A percentile compares a stretch with the other conserved stretches of the same genome.
These are phyloP conservation scores for Pteromalus puparum DNA, from an alignment of 1,140 invertebrate genomes.

Conservation along the genomic window DNA sequence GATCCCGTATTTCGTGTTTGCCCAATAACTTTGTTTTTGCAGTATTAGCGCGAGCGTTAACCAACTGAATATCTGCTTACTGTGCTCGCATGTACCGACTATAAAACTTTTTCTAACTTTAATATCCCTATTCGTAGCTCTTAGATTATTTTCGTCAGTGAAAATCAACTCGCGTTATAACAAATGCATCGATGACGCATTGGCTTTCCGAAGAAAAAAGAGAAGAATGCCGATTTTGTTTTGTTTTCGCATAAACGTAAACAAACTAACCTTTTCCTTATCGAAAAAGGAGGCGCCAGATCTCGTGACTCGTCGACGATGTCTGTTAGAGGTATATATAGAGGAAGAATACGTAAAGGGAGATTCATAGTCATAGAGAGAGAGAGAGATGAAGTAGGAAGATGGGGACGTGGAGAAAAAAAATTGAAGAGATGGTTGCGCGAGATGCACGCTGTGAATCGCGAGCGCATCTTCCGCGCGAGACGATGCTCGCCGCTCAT, in stretches of 20 bases:
- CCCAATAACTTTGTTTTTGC: conserved; percentile 40
- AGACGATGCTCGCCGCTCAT: conserved; percentile 43
- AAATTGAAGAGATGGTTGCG: conserved; percentile 15
- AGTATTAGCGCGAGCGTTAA: conserved; percentile 39
- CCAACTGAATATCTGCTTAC: conserved; percentile 45
- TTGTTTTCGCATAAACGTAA: background rate
- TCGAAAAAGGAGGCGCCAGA: background rate
- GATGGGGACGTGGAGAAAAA: conserved; percentile 23
- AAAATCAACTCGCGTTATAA: too few relatives aligned
- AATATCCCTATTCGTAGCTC: too few relatives aligned
- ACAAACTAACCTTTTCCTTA: background rate
- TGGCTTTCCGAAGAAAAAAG: background rate
- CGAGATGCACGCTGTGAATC: conserved; percentile 39
- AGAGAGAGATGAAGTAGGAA: conserved; percentile 6
- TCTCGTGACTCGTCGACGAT: background rate
- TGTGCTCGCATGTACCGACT: background rate
- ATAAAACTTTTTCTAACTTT: background rate
- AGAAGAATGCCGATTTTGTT: background rate
- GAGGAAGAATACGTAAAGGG: background rate
- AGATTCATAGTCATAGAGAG: background rate
- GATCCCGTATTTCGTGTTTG: conserved; percentile 57
- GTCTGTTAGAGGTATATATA: background rate
- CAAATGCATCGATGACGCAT: background rate
- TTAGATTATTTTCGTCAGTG: too few relatives aligned
- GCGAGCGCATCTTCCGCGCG: conserved; percentile 50